These are phyloP conservation scores for Ctenosaura bakeri DNA, from an alignment of 2,797 vertebrate species.

Conservation along the genomic window DNA sequence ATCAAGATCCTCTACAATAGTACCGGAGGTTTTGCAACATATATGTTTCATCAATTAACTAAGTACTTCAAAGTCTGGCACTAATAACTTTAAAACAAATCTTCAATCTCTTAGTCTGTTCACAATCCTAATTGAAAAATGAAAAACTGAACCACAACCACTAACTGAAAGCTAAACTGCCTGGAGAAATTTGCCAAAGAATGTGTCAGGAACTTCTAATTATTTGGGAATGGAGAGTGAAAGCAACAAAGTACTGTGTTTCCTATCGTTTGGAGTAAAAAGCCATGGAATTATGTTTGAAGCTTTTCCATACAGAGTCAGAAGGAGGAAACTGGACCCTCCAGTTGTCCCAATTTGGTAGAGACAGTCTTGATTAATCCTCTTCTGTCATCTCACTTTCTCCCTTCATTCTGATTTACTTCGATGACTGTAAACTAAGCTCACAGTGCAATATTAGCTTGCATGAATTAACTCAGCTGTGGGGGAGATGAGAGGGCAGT, in stretches of 20 bases:
- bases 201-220: background rate
- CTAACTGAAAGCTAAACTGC: conserved; percentile 7
- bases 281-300: background rate
- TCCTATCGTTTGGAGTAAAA: background rate
- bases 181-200: conserved; percentile 6
- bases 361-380: too few species aligned
- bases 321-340: too few species aligned
- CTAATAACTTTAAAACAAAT: conserved; percentile 18
- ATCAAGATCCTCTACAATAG: conserved; percentile 3
- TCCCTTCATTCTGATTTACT: too few species aligned
- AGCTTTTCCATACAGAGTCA: background rate
- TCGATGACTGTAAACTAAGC: too few species aligned
- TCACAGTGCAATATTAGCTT: too few species aligned
- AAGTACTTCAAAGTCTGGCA: background rate
- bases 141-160: conserved; percentile 5
- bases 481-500: too few species aligned
- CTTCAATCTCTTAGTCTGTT: background rate
- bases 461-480: too few species aligned
- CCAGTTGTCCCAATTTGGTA: too few species aligned
- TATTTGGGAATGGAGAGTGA: background rate
- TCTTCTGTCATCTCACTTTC: too few species aligned
- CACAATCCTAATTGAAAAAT: conserved; percentile 6
- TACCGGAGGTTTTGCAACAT: conserved; percentile 1
- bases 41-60: conserved; percentile 33
- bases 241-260: background rate